Evolutionary conservation across 2,113 vertebrate species (phyloP).

Genomic region (Butorides virescens): DNA sequence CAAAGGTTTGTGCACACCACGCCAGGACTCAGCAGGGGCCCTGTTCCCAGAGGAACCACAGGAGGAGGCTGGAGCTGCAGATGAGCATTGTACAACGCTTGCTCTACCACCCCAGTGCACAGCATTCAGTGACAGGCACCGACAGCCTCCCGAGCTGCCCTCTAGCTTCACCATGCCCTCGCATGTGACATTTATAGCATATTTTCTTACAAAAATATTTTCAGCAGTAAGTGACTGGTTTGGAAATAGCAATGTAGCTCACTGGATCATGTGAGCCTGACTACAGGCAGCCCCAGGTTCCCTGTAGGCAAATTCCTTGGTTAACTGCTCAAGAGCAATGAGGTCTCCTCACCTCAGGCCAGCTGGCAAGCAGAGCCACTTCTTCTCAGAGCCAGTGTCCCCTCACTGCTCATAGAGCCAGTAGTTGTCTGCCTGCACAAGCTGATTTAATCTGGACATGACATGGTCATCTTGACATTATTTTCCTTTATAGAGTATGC

Average conservation of each 20-base stretch:
- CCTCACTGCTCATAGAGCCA: fast-evolving
- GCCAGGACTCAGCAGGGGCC: background rate
- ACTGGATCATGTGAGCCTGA: background rate
- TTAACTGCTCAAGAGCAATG: background rate
- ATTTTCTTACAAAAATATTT: slow-evolving; percentile 48
- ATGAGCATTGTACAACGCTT: fast-evolving
- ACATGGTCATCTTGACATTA: fast-evolving
- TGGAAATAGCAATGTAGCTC: slow-evolving; percentile 56
- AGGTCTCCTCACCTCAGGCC: background rate
- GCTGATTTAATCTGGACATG: background rate
- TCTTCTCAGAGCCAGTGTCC: fast-evolving
- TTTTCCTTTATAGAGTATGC: background rate
- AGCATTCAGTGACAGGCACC: background rate
- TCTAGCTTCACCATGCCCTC: background rate
- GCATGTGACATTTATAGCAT: slow-evolving; percentile 26
- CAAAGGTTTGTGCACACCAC: background rate
- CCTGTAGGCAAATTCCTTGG: background rate
- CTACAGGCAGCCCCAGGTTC: background rate
- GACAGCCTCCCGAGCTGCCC: background rate
- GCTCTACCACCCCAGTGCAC: background rate
- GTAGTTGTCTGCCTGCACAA: background rate
- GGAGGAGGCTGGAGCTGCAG: background rate
- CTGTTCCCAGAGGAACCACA: background rate
- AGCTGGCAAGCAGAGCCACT: background rate
- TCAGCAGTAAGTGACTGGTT: background rate